Base-by-base conservation (phyloP, 1,140 invertebrate species). In the Drosophila repleta region DNA sequence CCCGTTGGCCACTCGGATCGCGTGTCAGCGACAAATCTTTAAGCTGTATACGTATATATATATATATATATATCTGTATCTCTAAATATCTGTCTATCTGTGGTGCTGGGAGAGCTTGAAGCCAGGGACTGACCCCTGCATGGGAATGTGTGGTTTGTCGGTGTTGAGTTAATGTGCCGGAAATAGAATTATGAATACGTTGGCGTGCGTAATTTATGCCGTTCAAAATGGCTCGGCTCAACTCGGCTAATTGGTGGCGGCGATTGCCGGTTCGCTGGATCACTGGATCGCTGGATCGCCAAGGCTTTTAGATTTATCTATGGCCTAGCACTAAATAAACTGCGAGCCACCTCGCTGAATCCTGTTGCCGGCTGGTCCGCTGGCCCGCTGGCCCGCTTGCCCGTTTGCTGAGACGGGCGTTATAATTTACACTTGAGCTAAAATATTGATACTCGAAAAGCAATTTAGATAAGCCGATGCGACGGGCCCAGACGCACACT, bases 371-470 rank as follows among this genome's bases (percentile, higher is more conserved):
- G 26, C 29, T 46, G 21, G 24, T 4, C 24, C 24, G 24, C 4
- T 24, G 2, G 24, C 24, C 24, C 24, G 24, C 4, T 29, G 6
- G 29, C 29, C 39, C 39, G 37, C 13, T n/a, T 39, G 37, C 15
- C 39, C 39, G n/a, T 13, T 20, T 20, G 11, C 20, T 11, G 17
- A 48, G 64, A 67, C 55, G 69, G 69, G 69, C 69, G 69, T 72
- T 84, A 88, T 84, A 90, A 90, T 85, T 90, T 87, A 90, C 81
- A 90, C 88, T 90, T 90, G 82, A 90, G 80, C 78, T 90, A 90
- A 90, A 90, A 89, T 90, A 90, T 90, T 90, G 90, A 90, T 90
- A 90, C 90, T 90, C 88, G 80, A 87, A 90, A 90, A 90, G 90
- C 89, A 90, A 90, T 90, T 90, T 90, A 90, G 90, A 90, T 90